Base-by-base conservation (phyloP, 2,797 vertebrate genomes). In the Lophius americanus region DNA sequence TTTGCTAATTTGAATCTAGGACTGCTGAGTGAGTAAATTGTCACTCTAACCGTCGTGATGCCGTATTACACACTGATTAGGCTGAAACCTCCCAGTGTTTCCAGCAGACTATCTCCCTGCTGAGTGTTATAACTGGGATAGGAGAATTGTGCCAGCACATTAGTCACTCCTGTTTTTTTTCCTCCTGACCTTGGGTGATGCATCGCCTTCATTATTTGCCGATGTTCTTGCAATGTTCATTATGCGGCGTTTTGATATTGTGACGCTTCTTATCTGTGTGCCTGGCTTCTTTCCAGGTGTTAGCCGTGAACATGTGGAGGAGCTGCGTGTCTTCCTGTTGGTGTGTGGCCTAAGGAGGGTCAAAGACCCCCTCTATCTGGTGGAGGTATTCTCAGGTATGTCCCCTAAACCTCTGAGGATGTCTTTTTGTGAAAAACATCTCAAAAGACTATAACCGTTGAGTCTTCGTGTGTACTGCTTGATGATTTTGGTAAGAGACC, bases 351-450 rank as follows among this genome's bases (percentile, higher is more conserved):
- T 99, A 46, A 83, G 98, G 65, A 93, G 87, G 79, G 95, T 98
- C 53, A 99, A 99, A 73, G 97, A 98, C 72, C 97, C 97, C 3
- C 94, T 99, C 7, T 98, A 94, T 78, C 73, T 99, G 66, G 91
- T 95, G 7, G 90, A 96, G 0, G 89, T 44, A 0, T 98, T 99
- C 81, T 94, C 96, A 89, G 96, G 98, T 99, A 74, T 38, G 43
- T 10, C 35, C 23, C 54, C 5, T 53, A 51, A 56, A 44, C 2
- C 2, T 64, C 4, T 5, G 6, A 36, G 32, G 10, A 12, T 32
- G 2, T 32, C 4, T 12, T 38, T 38, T 38, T 42, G 41, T 42
- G 41, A 23, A 23, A 4, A 42, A 9, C 37, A 1, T 38, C 37
- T 38, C 37, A 42, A 23, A 23, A 23, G 23, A 23, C 23, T 42